Conservation (phyloP, 2,797 vertebrate genomes). For the Orientallactaga sibirica region DNA sequence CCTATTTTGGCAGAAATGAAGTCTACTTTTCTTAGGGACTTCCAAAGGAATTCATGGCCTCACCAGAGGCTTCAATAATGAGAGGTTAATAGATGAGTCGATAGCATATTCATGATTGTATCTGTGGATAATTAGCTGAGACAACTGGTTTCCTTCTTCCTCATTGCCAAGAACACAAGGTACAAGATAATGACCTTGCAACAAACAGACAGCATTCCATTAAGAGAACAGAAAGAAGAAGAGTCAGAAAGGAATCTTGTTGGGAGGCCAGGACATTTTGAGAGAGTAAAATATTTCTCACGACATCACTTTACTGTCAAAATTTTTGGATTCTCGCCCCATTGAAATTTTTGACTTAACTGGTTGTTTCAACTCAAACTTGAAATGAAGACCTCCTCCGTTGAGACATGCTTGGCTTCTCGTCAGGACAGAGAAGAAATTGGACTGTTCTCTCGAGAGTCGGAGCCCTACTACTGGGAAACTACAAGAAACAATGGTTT, state of each 20-base stretch:
- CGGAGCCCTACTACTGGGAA: not conserved
- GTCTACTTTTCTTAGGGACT: not conserved
- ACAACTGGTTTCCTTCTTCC: not conserved
- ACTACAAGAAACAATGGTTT: not conserved
- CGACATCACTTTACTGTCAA: not conserved
- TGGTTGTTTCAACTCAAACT: not conserved
- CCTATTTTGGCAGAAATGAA: not conserved
- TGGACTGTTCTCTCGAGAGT: not conserved
- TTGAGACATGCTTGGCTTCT: not conserved
- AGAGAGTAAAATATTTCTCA: not conserved
- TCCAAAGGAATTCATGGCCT: not conserved
- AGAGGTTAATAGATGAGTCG: not conserved
- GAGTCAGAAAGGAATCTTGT: conserved; percentile 17
- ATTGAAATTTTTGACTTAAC: not conserved
- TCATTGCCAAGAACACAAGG: not conserved
- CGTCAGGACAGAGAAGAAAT: not conserved
- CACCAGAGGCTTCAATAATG: not conserved
- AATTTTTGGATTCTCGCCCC: not conserved
- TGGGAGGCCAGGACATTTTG: conserved; percentile 11
- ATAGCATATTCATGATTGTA: not conserved
- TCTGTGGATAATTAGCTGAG: not conserved
- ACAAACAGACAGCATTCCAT: not conserved
- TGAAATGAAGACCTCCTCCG: not conserved
- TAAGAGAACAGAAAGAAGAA: conserved; percentile 26
- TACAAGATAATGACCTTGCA: not conserved